These are phyloP conservation scores for Drosophila greeni DNA, from an alignment of 2,888 invertebrate species.

Conservation along the genomic window DNA sequence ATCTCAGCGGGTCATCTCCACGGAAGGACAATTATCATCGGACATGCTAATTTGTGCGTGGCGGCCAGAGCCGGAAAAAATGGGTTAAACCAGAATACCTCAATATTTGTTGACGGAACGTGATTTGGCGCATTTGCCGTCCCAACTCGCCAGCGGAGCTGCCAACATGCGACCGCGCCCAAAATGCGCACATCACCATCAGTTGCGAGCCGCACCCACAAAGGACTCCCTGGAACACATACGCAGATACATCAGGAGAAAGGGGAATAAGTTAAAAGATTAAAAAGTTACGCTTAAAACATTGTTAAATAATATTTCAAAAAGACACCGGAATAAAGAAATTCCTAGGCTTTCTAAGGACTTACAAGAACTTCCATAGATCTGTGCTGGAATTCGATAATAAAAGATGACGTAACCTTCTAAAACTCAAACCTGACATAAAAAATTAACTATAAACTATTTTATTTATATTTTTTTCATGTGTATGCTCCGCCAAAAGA, in stretches of 20 bases:
- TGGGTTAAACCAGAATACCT: constrained; percentile 72
- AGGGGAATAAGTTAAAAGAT: neutral
- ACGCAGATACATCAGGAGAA: constrained; percentile 2
- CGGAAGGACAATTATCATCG: constrained; percentile 74
- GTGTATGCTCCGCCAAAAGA: constrained; percentile 19
- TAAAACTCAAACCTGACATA: too few species aligned
- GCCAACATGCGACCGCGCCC: constrained; percentile 52
- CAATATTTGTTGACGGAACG: constrained; percentile 73
- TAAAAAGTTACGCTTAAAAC: neutral
- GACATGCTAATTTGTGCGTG: constrained; percentile 77
- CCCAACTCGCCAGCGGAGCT: constrained; percentile 7
- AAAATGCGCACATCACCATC: constrained; percentile 24
- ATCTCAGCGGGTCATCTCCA: constrained; percentile 76
- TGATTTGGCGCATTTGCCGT: constrained; percentile 71
- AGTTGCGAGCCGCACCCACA: constrained; percentile 25
- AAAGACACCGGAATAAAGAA: neutral
- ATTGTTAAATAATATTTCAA: neutral
- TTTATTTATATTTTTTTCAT: too few species aligned
- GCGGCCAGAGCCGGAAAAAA: constrained; percentile 28
- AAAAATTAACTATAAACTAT: too few species aligned
- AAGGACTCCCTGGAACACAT: neutral
- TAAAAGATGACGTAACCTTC: neutral
- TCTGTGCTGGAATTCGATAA: neutral
- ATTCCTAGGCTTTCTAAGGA: neutral
- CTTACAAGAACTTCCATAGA: too few species aligned